Percentiles rank a stretch among this genome's conserved stretches.
These are phyloP conservation scores for Gulo gulo DNA, from an alignment of 2,113 vertebrate genomes.

Conservation along the genomic window DNA sequence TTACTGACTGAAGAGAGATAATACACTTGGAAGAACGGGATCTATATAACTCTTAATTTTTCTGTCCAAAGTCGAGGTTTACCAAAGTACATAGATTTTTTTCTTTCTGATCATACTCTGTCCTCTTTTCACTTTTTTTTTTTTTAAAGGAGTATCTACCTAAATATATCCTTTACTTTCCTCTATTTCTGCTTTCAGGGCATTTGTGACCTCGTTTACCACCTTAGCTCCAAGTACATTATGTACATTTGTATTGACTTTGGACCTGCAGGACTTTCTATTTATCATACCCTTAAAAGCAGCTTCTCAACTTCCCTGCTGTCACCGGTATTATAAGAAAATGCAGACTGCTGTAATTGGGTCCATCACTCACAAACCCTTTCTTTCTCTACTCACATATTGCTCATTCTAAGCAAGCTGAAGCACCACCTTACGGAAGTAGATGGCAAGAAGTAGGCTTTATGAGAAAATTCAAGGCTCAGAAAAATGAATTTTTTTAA, in stretches of 20 bases:
- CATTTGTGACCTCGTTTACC: neutral
- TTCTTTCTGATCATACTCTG: neutral
- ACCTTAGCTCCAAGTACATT: neutral
- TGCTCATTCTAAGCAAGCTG: neutral
- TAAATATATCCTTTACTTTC: neutral
- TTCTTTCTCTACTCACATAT: neutral
- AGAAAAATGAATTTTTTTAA: neutral
- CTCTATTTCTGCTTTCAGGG: neutral
- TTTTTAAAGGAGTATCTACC: neutral
- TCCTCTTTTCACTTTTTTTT: neutral
- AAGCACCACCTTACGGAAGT: neutral
- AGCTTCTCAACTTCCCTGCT: neutral
- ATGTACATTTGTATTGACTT: slow-evolving; percentile 34
- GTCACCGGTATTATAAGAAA: neutral
- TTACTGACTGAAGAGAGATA: neutral
- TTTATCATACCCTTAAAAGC: slow-evolving; percentile 46
- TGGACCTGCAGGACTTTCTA: slow-evolving; percentile 18
- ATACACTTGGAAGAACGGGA: neutral
- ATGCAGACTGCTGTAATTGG: slow-evolving; percentile 1
- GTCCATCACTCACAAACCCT: slow-evolving; percentile 6
- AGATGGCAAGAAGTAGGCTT: neutral
- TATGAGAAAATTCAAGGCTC: neutral
- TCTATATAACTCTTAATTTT: neutral
- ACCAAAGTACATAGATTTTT: neutral
- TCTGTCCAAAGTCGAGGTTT: neutral